Evolutionary conservation across 2,888 invertebrate genomes (phyloP).

Genomic region (Calameuta idolon): DNA sequence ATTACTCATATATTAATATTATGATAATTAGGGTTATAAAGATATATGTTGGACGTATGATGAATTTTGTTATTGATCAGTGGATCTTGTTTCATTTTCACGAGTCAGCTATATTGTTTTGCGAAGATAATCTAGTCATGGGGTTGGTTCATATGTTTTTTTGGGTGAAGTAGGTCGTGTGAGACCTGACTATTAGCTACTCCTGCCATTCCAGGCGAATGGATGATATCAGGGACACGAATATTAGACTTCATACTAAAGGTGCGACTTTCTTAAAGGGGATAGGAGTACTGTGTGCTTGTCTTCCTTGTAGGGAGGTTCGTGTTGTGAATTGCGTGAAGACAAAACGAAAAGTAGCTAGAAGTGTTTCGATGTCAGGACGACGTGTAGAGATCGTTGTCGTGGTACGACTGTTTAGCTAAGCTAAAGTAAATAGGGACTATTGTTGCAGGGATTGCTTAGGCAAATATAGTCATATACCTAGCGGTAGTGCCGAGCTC

Average conservation of each 20-base stretch:
- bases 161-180: neutral
- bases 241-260: neutral
- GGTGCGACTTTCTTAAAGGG: neutral
- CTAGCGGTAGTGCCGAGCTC: neutral
- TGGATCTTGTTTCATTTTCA: neutral
- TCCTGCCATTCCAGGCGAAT: neutral
- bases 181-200: neutral
- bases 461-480: conserved; percentile 1
- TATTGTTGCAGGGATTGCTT: neutral
- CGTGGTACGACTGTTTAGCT: neutral
- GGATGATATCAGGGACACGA: neutral
- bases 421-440: neutral
- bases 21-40: neutral
- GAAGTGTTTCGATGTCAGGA: neutral
- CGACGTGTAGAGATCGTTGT: neutral
- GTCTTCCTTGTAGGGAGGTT: conserved; percentile 25
- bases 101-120: neutral
- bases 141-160: neutral
- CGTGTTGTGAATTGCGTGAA: conserved; percentile 33
- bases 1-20: neutral
- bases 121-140: neutral
- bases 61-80: neutral
- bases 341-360: neutral
- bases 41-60: neutral
- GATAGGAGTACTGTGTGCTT: neutral